phyloP scores from a whole-genome alignment of 2,888 invertebrate genomes.

The Diarsia rubi region DNA sequence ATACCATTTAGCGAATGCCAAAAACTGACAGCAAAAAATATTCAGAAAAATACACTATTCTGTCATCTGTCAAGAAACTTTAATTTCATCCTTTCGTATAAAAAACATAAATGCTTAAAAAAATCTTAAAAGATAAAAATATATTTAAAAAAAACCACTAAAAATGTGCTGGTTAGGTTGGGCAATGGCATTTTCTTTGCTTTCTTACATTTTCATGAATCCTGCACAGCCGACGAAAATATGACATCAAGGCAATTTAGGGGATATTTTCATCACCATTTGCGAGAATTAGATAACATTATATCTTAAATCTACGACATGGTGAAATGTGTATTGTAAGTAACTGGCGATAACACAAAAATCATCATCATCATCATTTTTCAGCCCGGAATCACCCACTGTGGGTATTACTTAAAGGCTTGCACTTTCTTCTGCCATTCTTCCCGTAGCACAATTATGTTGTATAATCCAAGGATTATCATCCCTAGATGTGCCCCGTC shows the following conservation, averaged over 20 bases:
- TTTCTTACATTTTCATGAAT: slow-evolving; percentile 79
- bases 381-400: background rate
- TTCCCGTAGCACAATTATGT: background rate
- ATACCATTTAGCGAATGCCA: background rate
- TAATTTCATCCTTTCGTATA: slow-evolving; percentile 23
- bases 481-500: background rate
- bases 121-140: slow-evolving; percentile 4
- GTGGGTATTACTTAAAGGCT: background rate
- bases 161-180: slow-evolving; percentile 85
- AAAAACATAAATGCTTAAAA: slow-evolving; percentile 54
- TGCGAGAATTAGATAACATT: background rate
- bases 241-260: slow-evolving; percentile 15
- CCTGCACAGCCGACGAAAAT: slow-evolving; percentile 63
- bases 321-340: slow-evolving; percentile 30
- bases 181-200: slow-evolving; percentile 82
- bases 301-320: background rate
- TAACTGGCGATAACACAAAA: background rate
- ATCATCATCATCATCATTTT: background rate
- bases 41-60: slow-evolving; percentile 11
- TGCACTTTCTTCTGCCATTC: background rate
- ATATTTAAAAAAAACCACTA: slow-evolving; percentile 34
- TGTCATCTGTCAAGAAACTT: slow-evolving; percentile 26
- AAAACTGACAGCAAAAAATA: background rate
- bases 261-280: background rate
- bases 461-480: background rate